These are phyloP conservation scores for Platygyra sinensis DNA, from an alignment of 64 coral and sea anemone genomes.

Conservation along the genomic window DNA sequence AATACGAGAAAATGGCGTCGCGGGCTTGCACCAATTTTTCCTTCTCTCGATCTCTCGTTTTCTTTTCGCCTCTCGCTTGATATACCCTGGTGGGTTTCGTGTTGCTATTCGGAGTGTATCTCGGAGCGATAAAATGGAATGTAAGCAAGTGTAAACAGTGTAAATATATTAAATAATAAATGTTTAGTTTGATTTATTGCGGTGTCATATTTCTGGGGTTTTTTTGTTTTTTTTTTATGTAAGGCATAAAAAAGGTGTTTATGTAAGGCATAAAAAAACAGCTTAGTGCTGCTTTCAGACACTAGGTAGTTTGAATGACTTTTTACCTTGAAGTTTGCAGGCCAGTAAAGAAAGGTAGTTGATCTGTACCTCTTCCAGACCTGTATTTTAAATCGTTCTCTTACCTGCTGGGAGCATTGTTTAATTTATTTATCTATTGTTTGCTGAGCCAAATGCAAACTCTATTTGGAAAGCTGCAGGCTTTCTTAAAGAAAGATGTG, in stretches of 20 bases:
- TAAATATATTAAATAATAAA: constrained; percentile 1
- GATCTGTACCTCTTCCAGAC: too few species aligned
- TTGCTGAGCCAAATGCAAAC: too few species aligned
- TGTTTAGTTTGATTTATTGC: background rate
- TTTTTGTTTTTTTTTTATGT: background rate
- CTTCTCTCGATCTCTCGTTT: background rate
- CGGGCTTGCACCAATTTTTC: too few species aligned
- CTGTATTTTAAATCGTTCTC: too few species aligned
- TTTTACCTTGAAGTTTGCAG: too few species aligned
- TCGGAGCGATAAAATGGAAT: background rate
- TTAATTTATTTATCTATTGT: too few species aligned
- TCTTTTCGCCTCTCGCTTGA: background rate
- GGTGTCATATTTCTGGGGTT: background rate
- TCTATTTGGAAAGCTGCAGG: too few species aligned
- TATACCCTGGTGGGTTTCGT: background rate
- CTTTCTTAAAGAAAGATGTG: too few species aligned
- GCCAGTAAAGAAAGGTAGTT: too few species aligned
- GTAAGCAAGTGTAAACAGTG: background rate
- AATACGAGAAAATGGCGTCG: too few species aligned
- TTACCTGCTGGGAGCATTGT: too few species aligned
- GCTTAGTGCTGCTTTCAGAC: background rate
- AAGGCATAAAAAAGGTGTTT: background rate
- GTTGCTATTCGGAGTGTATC: background rate
- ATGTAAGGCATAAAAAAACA: background rate
- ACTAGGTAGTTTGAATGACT: too few species aligned